phyloP scores from a whole-genome alignment of 2,797 vertebrate species.

The Propithecus deckenii region DNA sequence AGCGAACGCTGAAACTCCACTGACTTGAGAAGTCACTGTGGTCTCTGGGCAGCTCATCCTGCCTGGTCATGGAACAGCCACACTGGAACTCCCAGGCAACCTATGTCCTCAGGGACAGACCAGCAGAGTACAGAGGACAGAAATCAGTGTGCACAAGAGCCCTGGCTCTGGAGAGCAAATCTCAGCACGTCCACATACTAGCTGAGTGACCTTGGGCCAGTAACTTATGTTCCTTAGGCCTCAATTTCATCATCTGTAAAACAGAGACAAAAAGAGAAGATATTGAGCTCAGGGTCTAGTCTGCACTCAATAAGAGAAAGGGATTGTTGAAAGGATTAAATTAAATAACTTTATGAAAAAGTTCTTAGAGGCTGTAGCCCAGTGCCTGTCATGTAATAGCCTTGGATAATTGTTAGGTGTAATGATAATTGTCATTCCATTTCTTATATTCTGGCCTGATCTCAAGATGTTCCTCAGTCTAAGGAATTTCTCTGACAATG shows the following conservation, averaged over 20 bases:
- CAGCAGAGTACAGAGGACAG: background rate
- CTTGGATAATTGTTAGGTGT: background rate
- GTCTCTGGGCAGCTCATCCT: background rate
- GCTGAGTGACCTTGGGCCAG: background rate
- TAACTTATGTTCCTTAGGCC: background rate
- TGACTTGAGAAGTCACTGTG: background rate
- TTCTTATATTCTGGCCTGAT: background rate
- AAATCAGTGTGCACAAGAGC: background rate
- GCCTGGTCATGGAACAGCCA: background rate
- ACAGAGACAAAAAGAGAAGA: constrained; percentile 24
- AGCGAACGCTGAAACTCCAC: background rate
- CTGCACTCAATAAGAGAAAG: background rate
- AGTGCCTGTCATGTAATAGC: background rate
- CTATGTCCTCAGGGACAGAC: background rate
- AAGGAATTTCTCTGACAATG: background rate
- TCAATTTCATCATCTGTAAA: constrained; percentile 16
- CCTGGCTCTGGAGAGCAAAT: background rate
- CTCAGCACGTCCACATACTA: background rate
- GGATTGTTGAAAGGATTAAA: background rate
- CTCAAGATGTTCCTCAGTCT: background rate
- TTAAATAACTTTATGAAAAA: background rate
- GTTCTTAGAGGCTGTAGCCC: background rate
- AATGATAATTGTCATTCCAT: background rate
- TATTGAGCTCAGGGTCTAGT: background rate
- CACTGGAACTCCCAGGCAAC: background rate